Conservation (phyloP, 2,888 invertebrate genomes). For the Amphipyra berbera region DNA sequence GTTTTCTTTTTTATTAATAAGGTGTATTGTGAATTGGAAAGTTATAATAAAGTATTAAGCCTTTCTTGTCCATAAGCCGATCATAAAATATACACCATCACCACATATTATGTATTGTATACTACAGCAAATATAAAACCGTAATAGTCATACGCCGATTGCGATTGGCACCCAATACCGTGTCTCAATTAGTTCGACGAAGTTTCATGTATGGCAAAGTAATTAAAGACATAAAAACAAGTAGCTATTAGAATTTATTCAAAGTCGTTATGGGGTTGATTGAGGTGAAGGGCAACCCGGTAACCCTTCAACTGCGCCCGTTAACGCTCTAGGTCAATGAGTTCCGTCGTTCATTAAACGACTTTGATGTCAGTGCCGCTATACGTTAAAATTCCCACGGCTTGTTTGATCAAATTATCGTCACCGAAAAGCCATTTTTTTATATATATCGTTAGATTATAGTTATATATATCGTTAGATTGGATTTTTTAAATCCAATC, state of each 20-base stretch:
- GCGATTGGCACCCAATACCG: background rate
- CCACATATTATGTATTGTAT: too few relatives aligned
- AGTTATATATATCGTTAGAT: too few relatives aligned
- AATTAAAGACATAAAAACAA: slow-evolving; percentile 67
- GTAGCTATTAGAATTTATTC: slow-evolving; percentile 65
- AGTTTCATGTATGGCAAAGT: slow-evolving; percentile 40
- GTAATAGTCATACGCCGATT: background rate
- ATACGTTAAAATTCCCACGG: slow-evolving; percentile 12
- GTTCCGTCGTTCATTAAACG: slow-evolving; percentile 59
- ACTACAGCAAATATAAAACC: too few relatives aligned
- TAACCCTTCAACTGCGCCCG: slow-evolving; percentile 57
- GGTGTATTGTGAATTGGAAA: too few relatives aligned
- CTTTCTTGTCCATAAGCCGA: too few relatives aligned
- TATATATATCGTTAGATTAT: too few relatives aligned
- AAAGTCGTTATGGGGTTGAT: slow-evolving; percentile 52
- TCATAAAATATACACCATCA: too few relatives aligned
- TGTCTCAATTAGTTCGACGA: slow-evolving; percentile 17
- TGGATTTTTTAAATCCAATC: too few relatives aligned
- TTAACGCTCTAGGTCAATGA: slow-evolving; percentile 59
- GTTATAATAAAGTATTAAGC: too few relatives aligned
- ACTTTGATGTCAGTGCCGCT: slow-evolving; percentile 34
- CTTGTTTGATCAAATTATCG: background rate
- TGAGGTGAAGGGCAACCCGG: slow-evolving; percentile 55
- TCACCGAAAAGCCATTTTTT: too few relatives aligned
- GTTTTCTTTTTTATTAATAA: too few relatives aligned